Base-by-base conservation (phyloP, 2,888 invertebrate species). In the Metellina segmentata region DNA sequence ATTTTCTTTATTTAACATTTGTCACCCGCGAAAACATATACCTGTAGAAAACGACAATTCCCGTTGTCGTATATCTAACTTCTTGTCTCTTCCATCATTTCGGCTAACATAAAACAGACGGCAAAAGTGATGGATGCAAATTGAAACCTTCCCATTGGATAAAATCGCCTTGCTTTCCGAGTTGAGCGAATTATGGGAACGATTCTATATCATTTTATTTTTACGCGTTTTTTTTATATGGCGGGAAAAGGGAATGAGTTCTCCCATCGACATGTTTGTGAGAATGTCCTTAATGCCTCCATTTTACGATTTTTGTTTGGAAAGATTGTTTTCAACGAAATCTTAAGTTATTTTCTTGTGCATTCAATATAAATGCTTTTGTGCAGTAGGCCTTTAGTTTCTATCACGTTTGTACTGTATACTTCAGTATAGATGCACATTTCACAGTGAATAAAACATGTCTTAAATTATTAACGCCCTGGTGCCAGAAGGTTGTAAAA, bases 91-190 rank as follows among this genome's bases (percentile, higher is more conserved):
- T 74, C 71, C 83, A 83, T 83, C 74, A 49, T 74, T 53, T 72
- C 51, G 34, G 53, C 11, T 51, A 83, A 83, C 83, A 20, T 53
- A 83, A 74, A 83, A 34, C 72, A 83, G 83, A 74, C 19, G 71
- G 53, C 53, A 53, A 83, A 83, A 83, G 83, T 83, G 83, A 83
- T 83, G 83, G 83, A 83, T 83, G 83, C 83, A 83, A 83, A 83
- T 83, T 83, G 83, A 83, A 83, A 74, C 34, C 83, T 72, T 83
- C 72, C 74, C 34, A 53, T 83, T 83, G 83, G 74, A 83, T 83
- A 74, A 83, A 83, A 74, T 83, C 83, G 52, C 74, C 20, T 74
- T 74, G 52, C 83, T 83, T 61, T 51, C 34, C 53, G 72, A 51
- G 51, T 82, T 71, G 72, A 82, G 51, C 52, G 83, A 83, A 83